Percentiles rank a stretch among this genome's conserved stretches.
Evolutionary conservation across 2,888 invertebrate genomes (phyloP).

Genomic region (Eretmocerus hayati): DNA sequence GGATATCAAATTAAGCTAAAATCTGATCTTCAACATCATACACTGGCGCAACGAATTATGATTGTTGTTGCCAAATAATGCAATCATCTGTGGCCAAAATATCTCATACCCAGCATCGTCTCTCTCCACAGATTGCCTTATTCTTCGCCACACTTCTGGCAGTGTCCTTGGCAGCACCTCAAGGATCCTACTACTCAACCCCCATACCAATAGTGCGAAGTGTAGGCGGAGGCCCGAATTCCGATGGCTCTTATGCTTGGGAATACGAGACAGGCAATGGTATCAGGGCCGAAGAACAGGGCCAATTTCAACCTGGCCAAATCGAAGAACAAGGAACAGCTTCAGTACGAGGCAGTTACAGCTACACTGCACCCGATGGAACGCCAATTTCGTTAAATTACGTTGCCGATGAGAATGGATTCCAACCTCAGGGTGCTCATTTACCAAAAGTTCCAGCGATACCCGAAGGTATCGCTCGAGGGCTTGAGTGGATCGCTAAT

Average conservation of each 20-base stretch:
- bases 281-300: slow-evolving; percentile 44
- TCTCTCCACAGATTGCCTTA: no score
- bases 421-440: slow-evolving; percentile 45
- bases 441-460: slow-evolving; percentile 41
- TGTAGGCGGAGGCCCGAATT: slow-evolving; percentile 38
- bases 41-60: no score
- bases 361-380: slow-evolving; percentile 45
- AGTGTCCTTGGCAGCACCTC: slow-evolving; percentile 26
- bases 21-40: no score
- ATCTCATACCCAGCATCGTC: no score
- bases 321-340: slow-evolving; percentile 26
- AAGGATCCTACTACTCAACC: slow-evolving; percentile 22
- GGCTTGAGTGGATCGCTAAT: slow-evolving; percentile 40
- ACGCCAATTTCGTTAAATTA: slow-evolving; percentile 42
- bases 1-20: no score
- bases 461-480: slow-evolving; percentile 42
- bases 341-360: slow-evolving; percentile 41
- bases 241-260: slow-evolving; percentile 41
- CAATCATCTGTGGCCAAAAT: no score
- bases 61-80: no score
- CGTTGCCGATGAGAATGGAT: slow-evolving; percentile 46
- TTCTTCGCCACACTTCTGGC: slow-evolving; percentile 24
- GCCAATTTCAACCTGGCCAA: slow-evolving; percentile 38
- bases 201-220: slow-evolving; percentile 38
- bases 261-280: slow-evolving; percentile 48